Conservation (phyloP, 2,888 invertebrate species). For the Cenopis cana region DNA sequence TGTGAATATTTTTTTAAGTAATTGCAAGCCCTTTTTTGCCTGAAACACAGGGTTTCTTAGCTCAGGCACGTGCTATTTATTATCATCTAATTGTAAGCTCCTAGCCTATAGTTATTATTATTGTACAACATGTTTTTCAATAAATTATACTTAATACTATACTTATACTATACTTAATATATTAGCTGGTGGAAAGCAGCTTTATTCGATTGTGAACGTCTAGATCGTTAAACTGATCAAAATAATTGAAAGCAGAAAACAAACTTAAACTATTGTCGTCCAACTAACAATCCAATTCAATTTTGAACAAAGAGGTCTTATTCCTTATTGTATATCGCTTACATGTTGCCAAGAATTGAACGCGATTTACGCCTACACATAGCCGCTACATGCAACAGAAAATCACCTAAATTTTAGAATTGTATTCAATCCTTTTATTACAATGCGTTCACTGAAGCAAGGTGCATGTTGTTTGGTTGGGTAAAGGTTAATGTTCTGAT, state of each 20-base stretch:
- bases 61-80: too few relatives aligned
- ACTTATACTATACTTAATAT: too few relatives aligned
- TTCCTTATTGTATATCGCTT: constrained; percentile 29
- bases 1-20: too few relatives aligned
- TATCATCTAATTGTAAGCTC: too few relatives aligned
- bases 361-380: constrained; percentile 66
- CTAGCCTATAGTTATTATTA: too few relatives aligned
- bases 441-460: constrained; percentile 46
- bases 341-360: constrained; percentile 52
- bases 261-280: not conserved
- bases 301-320: constrained; percentile 31
- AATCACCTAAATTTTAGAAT: constrained; percentile 72
- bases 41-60: too few relatives aligned
- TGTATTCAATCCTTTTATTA: constrained; percentile 58
- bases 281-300: constrained; percentile 21
- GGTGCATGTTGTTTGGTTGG: constrained; percentile 18
- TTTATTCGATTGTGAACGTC: not conserved
- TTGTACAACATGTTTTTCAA: too few relatives aligned
- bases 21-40: too few relatives aligned
- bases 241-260: constrained; percentile 12
- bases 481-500: not conserved
- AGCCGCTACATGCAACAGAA: constrained; percentile 69
- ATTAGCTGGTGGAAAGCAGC: not conserved
- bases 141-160: too few relatives aligned
- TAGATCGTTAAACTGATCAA: constrained; percentile 4